Conservation (phyloP, 2,113 vertebrate genomes). For the Daubentonia madagascariensis region DNA sequence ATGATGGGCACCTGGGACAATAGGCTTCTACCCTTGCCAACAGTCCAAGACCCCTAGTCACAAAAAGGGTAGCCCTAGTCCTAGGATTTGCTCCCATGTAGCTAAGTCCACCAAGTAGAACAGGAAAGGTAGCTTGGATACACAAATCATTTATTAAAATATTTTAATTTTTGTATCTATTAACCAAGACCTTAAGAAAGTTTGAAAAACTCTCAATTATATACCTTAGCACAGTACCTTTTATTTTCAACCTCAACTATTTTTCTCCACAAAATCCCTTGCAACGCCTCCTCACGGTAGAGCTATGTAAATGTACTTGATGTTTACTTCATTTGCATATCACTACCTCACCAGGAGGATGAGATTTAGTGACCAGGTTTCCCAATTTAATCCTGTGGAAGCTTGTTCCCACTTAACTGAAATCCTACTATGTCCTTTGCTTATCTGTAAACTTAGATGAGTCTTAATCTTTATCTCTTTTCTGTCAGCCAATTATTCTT, state of each 20-base stretch:
- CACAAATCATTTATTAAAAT: neutral
- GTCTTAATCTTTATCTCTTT: conserved; percentile 36
- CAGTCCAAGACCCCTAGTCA: neutral
- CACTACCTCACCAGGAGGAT: too few species aligned
- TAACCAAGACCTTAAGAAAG: neutral
- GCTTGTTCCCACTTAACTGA: neutral
- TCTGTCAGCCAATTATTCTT: conserved; percentile 32
- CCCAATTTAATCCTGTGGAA: neutral
- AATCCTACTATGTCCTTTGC: neutral
- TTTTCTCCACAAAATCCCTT: neutral
- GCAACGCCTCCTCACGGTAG: neutral
- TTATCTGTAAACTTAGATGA: conserved; percentile 22
- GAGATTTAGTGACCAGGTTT: neutral
- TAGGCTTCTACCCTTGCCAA: accelerated
- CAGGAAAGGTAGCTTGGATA: neutral
- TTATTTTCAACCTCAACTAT: neutral
- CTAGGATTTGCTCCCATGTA: neutral
- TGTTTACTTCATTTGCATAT: neutral
- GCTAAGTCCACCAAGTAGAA: neutral
- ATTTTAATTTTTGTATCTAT: neutral
- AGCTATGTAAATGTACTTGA: neutral
- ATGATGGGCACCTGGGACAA: accelerated
- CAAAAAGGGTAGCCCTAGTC: neutral
- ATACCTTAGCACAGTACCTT: neutral
- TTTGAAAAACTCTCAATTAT: neutral